phyloP scores from a whole-genome alignment of 23 tunicate species.

The Oikopleura albicans region DNA sequence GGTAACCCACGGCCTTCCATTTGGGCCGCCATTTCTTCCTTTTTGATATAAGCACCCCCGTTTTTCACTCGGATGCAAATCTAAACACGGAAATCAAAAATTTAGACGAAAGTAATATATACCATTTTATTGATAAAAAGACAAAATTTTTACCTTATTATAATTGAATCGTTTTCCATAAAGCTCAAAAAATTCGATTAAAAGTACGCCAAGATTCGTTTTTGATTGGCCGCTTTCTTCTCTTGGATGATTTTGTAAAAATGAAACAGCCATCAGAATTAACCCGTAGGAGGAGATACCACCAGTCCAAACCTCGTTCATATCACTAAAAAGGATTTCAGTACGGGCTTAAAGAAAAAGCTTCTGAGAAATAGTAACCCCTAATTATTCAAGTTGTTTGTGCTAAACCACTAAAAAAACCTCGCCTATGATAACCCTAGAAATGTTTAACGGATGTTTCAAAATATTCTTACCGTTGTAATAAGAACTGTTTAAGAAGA shows the following conservation, averaged over 20 bases:
- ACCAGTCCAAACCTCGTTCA: neutral
- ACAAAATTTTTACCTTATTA: too few species aligned
- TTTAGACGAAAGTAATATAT: neutral
- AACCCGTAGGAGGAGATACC: neutral
- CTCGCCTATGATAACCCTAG: too few species aligned
- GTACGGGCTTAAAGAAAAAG: too few species aligned
- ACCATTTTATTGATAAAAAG: too few species aligned
- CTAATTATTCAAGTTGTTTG: too few species aligned
- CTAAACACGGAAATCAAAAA: neutral
- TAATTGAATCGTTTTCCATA: neutral
- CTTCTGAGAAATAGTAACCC: too few species aligned
- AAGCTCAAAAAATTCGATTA: neutral
- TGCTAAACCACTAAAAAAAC: too few species aligned
- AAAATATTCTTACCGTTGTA: neutral
- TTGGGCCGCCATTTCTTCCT: neutral
- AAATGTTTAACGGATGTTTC: too few species aligned
- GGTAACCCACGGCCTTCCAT: neutral
- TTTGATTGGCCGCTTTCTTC: neutral
- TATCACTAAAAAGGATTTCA: too few species aligned
- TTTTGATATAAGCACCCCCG: neutral
- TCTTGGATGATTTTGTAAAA: neutral
- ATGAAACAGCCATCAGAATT: neutral
- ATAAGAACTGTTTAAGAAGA: neutral
- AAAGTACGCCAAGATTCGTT: neutral
- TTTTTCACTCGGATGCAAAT: neutral